Evolutionary conservation across 2,797 vertebrate species (phyloP), one percentile per base, ranked within the genome.

Genomic region (Hemitrygon akajei): DNA sequence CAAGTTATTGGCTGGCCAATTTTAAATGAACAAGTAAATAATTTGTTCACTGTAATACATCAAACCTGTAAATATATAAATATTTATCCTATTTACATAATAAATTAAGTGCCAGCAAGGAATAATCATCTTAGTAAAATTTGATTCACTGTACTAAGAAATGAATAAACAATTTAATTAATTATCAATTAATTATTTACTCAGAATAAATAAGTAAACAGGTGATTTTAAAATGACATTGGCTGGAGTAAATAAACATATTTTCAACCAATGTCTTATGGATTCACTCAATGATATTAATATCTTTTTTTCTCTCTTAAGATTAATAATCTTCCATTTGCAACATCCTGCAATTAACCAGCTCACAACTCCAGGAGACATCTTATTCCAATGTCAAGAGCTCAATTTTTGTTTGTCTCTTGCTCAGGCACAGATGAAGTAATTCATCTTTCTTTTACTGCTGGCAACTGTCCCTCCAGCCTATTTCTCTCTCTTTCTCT

Each of bases 51-150:
- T 37, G 30, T 10, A 47, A 22, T 37, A 73, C 69, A 69, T 63
- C 2, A n/a, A 91, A 91, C 69, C n/a, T 12, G 71, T 69, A 91
- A 91, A 91, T 86, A 86, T 60, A 86, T 25, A 91, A 91, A 71
- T 3, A 91, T 34, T 25, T 71, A 22, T 18, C 63, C 22, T 34
- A 66, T 71, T 71, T 71, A 71, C 20, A 89, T 91, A 69, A 71
- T 91, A 37, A 91, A 91, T 91, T 37, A 34, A 69, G 40, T 71
- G 20, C 37, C 63, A 40, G 18, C 18, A 40, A 71, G 3, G 40
- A 91, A 34, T 40, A 71, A 91, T 73, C 69, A 66, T 34, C 30
- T 69, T 91, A 66, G 34, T 40, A 91, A 71, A 91, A 40, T 10
- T 91, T 91, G 71, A 47, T 91, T 71, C 20, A 47, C 18, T 71